phyloP scores from a whole-genome alignment of 2,113 vertebrate species.

The Eulemur macaco region DNA sequence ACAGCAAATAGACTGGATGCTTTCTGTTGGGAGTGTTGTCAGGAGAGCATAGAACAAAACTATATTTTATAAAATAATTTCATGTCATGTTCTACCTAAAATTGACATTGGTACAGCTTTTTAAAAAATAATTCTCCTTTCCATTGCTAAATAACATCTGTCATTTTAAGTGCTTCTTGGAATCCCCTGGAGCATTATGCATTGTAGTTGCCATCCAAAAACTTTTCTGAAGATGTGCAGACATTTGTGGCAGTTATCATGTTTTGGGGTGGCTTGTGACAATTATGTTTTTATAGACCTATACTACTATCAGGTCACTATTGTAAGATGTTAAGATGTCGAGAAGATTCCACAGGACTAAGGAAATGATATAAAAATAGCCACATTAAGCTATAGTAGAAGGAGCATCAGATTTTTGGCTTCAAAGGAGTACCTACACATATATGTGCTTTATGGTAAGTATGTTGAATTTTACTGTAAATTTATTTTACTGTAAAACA shows the following conservation, averaged over 20 bases:
- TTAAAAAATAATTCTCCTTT: conserved; percentile 18
- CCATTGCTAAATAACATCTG: not conserved
- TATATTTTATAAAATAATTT: conserved; percentile 36
- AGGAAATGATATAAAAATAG: conserved; percentile 29
- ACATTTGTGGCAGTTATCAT: conserved; percentile 14
- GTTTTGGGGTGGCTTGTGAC: conserved; percentile 45
- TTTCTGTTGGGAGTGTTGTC: conserved; percentile 68
- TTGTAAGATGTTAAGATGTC: conserved; percentile 16
- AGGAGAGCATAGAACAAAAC: conserved; percentile 29
- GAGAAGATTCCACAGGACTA: not conserved
- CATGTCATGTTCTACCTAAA: not conserved
- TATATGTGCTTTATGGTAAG: conserved; percentile 19
- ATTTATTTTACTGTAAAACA: conserved; percentile 50
- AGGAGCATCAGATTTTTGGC: conserved; percentile 26
- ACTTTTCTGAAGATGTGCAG: not conserved
- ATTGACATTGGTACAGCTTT: not conserved
- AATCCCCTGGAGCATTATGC: not conserved
- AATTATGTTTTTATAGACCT: conserved; percentile 52
- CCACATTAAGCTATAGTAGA: not conserved
- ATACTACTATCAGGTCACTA: conserved; percentile 28
- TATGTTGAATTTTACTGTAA: conserved; percentile 32
- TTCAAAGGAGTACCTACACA: conserved; percentile 13
- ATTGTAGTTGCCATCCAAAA: conserved; percentile 24
- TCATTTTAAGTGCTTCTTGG: conserved; percentile 19
- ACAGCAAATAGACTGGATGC: conserved; percentile 69